Conservation (phyloP, 2,113 vertebrate species). For the Rhinogobius similis region DNA sequence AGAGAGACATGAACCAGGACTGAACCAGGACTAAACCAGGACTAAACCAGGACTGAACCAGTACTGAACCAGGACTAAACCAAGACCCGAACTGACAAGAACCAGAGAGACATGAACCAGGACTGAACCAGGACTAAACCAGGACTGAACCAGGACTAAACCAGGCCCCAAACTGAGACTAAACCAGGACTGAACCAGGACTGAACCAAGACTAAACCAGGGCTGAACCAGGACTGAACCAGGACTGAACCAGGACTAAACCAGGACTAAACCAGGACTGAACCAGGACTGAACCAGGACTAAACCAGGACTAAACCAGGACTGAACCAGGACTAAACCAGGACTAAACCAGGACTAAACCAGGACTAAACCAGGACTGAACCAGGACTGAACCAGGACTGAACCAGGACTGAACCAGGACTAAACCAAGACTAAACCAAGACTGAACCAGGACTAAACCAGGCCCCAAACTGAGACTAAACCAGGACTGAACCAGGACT, state of each 20-base stretch:
- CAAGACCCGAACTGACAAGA: slow-evolving; percentile 85
- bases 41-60: background rate
- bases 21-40: background rate
- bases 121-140: background rate
- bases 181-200: background rate
- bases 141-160: background rate
- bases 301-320: too few relatives aligned
- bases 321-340: background rate
- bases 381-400: background rate
- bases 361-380: background rate
- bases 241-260: background rate
- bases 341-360: background rate
- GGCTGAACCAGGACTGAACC: background rate
- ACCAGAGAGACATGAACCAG: background rate
- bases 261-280: background rate
- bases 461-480: too few relatives aligned
- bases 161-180: too few relatives aligned
- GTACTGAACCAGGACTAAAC: too few relatives aligned
- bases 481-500: background rate
- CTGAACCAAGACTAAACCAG: background rate
- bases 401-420: background rate
- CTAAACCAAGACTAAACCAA: background rate
- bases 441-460: too few relatives aligned
- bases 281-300: background rate
- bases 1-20: background rate